A percentile compares a stretch with the other conserved stretches of the same genome.
Conservation (phyloP, 2,888 invertebrate genomes). For the Xanthia icteritia region DNA sequence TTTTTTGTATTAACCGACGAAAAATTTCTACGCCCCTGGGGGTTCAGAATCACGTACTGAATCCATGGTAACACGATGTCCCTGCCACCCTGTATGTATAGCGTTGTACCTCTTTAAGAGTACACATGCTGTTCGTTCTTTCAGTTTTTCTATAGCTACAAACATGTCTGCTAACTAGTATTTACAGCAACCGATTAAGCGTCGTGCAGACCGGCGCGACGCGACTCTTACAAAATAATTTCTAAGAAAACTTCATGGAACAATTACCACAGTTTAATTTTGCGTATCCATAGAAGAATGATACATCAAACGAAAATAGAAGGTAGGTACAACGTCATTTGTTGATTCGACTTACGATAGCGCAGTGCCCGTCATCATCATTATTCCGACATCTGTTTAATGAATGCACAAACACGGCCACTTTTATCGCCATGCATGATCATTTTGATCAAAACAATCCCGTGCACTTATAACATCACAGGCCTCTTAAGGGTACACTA, state of each 20-base stretch:
- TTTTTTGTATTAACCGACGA: too few species aligned
- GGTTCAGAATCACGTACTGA: too few species aligned
- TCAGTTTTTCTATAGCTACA: background rate
- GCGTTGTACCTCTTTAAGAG: background rate
- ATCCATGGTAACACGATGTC: too few species aligned
- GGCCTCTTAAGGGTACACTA: too few species aligned
- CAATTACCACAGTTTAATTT: conserved; percentile 26
- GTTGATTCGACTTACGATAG: conserved; percentile 39
- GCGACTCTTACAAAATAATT: too few species aligned
- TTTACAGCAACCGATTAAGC: background rate
- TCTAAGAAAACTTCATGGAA: too few species aligned
- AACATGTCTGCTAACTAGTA: background rate
- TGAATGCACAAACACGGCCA: conserved; percentile 41
- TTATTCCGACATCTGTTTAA: conserved; percentile 35
- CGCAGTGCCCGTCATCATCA: conserved; percentile 36
- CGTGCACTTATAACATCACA: background rate
- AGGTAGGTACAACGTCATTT: conserved; percentile 19
- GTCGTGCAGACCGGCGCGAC: too few species aligned
- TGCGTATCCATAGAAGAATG: conserved; percentile 28
- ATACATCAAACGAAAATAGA: conserved; percentile 13
- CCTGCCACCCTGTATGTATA: too few species aligned
- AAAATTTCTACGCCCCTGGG: too few species aligned
- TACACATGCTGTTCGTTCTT: background rate
- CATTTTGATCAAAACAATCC: conserved; percentile 29
- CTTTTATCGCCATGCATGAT: background rate